phyloP scores from a whole-genome alignment of 2,888 invertebrate genomes.

The Lutraria lutraria region DNA sequence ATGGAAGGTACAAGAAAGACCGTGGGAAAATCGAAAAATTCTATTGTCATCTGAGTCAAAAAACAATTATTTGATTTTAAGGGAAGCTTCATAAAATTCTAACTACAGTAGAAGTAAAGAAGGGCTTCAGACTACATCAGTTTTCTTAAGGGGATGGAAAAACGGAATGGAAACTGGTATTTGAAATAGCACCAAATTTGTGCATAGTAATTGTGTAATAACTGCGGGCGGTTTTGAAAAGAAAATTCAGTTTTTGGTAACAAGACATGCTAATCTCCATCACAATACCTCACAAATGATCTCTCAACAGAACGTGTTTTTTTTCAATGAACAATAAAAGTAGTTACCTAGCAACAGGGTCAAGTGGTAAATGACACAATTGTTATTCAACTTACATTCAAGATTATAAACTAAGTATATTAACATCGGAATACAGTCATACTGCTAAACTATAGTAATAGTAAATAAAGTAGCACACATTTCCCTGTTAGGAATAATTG shows the following conservation, averaged over 20 bases:
- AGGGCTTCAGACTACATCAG: background rate
- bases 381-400: background rate
- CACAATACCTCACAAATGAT: background rate
- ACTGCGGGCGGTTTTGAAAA: background rate
- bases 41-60: conserved; percentile 23
- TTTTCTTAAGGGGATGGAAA: background rate
- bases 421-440: background rate
- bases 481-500: too few species aligned
- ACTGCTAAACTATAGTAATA: too few species aligned
- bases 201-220: conserved; percentile 9
- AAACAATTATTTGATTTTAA: conserved; percentile 16
- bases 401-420: background rate
- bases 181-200: conserved; percentile 5
- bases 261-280: background rate
- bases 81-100: conserved; percentile 20
- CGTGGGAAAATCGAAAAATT: conserved; percentile 41
- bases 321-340: background rate
- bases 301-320: background rate
- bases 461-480: too few species aligned
- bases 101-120: background rate
- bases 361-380: background rate
- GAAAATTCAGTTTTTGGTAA: background rate
- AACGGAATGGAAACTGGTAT: background rate
- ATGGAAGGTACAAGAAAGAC: conserved; percentile 30
- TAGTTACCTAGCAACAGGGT: background rate